Percentiles rank a stretch among this genome's conserved stretches.
phyloP scores from a whole-genome alignment of 2,888 invertebrate genomes.

The Timandra comae region DNA sequence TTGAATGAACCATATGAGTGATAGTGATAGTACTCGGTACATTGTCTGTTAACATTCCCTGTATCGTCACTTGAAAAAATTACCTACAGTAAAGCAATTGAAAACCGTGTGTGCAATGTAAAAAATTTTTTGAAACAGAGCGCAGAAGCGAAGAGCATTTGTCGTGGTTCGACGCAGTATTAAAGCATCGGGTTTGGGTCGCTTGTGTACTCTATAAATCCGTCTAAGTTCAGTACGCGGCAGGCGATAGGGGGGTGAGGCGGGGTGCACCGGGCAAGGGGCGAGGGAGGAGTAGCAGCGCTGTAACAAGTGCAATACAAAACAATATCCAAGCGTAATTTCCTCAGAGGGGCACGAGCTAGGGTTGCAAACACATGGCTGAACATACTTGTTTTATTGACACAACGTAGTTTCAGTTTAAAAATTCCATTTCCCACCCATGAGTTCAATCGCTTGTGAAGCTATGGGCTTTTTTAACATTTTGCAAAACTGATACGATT shows the following conservation, averaged over 20 bases:
- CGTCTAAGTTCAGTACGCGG: constrained; percentile 23
- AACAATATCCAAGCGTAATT: constrained; percentile 50
- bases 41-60: too few relatives aligned
- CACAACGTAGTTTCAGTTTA: too few relatives aligned
- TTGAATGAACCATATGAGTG: too few relatives aligned
- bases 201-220: constrained; percentile 30
- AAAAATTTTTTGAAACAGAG: constrained; percentile 16
- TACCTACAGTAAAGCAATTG: background rate
- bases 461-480: too few relatives aligned
- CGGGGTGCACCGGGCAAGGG: constrained; percentile 3
- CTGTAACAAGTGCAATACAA: constrained; percentile 44
- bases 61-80: too few relatives aligned
- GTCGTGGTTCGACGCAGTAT: constrained; percentile 26
- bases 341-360: constrained; percentile 31
- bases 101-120: background rate
- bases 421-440: constrained; percentile 1
- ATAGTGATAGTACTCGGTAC: too few relatives aligned
- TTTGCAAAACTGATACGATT: too few relatives aligned
- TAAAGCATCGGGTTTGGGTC: constrained; percentile 22
- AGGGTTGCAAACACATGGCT: constrained; percentile 7
- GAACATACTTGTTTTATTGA: constrained; percentile 1
- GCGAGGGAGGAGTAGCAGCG: constrained; percentile 11
- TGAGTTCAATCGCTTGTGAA: too few relatives aligned
- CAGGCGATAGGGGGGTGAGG: constrained; percentile 6
- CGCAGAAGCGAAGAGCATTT: constrained; percentile 22